Conservation (phyloP, 2,888 invertebrate genomes). For the Patella caerulea region DNA sequence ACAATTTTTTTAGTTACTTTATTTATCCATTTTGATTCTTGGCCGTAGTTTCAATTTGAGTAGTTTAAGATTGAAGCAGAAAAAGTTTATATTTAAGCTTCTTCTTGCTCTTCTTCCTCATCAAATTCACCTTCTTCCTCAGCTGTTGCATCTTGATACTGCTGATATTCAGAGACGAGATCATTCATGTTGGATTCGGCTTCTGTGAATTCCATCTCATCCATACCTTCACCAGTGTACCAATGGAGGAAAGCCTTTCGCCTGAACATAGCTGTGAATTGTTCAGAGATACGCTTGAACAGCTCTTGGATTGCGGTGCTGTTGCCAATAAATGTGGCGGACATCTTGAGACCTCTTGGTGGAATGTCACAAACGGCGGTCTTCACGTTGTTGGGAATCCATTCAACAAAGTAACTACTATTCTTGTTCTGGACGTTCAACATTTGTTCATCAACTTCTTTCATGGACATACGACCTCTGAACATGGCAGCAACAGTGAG, state of each 20-base stretch:
- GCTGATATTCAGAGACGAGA: constrained; percentile 3
- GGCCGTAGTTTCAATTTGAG: no score
- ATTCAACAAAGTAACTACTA: constrained; percentile 9
- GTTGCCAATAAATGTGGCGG: background rate
- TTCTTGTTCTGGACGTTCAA: constrained; percentile 5
- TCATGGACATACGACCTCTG: constrained; percentile 5
- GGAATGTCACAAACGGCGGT: constrained; percentile 7
- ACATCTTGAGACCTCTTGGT: constrained; percentile 3
- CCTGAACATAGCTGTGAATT: constrained; percentile 4
- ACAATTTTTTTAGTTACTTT: no score
- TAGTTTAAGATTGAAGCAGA: no score
- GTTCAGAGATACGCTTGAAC: background rate
- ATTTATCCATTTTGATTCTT: no score
- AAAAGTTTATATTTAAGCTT: background rate
- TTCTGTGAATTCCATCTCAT: constrained; percentile 8
- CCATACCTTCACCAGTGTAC: constrained; percentile 11
- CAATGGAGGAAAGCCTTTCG: constrained; percentile 11
- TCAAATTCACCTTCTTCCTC: constrained; percentile 3
- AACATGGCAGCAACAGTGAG: constrained; percentile 8
- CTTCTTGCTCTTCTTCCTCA: background rate
- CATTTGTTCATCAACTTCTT: constrained; percentile 10
- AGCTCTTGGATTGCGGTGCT: constrained; percentile 4
- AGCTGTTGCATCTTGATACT: constrained; percentile 6
- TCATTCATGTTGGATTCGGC: constrained; percentile 8
- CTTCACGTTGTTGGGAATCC: background rate